Base-by-base conservation (phyloP, 2,797 vertebrate genomes). In the Danio aesculapii region DNA sequence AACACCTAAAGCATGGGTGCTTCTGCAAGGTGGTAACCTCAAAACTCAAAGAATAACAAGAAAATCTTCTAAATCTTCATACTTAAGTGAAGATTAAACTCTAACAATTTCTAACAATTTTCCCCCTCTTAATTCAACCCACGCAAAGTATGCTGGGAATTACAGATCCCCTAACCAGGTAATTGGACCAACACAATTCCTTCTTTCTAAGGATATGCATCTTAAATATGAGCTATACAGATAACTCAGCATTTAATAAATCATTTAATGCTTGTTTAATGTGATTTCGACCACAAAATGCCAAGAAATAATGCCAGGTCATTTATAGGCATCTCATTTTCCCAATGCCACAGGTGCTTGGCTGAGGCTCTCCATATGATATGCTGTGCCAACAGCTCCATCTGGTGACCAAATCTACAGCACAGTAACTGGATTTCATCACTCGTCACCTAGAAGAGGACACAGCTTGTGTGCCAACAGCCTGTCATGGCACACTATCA, bases 351-450 rank as follows among this genome's bases (percentile, higher is more conserved):
- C 46, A 41, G 16, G 14, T 61, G 5, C 17, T 52, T 43, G 39
- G 2, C 12, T 9, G 12, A 46, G 6, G 4, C 13, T 9, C 12
- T 43, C 5, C 41, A 1, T 12, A 6, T 62, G 8, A 13, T 16
- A 62, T 46, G 12, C 13, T 80, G 61, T 3, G 6, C 10, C 16
- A 66, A 66, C 8, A 57, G 50, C 50, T 0, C 10, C 16, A 58
- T 12, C 78, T 80, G 61, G 50, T 11, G 78, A 17, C 5, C 16
- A 41, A 73, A 2, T 64, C 13, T 79, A 19, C 61, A 69, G n/a
- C n/a, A 44, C 57, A 62, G 46, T 19, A 55, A 0, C 55, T 41
- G 13, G 19, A n/a, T 30, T 44, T 43, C 16, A 50, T 0, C 1
- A 61, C 49, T 74, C 21, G 16, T 61, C 16, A n/a, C 46, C 14